Conservation (phyloP, 1,140 invertebrate genomes). For the Aphaenogaster floridana region DNA sequence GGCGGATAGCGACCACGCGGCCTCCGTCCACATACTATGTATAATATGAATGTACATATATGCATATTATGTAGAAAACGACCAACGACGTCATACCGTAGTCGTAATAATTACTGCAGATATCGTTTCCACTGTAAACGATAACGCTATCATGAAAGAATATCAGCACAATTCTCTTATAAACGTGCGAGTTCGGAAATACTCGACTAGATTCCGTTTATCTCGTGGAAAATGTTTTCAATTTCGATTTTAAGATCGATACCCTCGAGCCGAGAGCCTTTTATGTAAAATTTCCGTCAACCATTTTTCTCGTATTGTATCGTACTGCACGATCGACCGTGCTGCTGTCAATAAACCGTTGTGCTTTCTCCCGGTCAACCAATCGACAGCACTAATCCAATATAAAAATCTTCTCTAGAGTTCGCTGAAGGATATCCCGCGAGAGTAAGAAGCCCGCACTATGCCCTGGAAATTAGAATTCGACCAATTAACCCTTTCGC, state of each 20-base stretch:
- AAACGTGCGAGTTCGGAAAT: no score
- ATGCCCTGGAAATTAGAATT: not conserved
- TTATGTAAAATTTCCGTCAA: no score
- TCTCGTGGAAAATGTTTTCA: no score
- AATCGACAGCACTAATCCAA: conserved; percentile 43
- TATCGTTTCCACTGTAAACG: no score
- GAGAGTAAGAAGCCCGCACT: no score
- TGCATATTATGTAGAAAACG: not conserved
- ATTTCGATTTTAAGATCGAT: no score
- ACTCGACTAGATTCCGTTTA: no score
- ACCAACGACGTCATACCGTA: not conserved
- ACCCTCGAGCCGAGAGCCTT: no score
- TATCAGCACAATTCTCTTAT: no score
- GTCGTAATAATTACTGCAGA: not conserved
- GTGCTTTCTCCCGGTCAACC: conserved; percentile 42
- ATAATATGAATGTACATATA: not conserved
- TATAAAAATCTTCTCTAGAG: conserved; percentile 49
- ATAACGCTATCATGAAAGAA: no score
- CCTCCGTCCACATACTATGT: not conserved
- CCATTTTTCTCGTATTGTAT: no score
- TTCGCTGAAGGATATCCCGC: not conserved
- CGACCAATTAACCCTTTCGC: no score
- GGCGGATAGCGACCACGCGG: not conserved
- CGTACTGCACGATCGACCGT: not conserved
- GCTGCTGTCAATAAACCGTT: conserved; percentile 52